phyloP scores from a whole-genome alignment of 2,113 vertebrate genomes.

The Notothenia rossii region DNA sequence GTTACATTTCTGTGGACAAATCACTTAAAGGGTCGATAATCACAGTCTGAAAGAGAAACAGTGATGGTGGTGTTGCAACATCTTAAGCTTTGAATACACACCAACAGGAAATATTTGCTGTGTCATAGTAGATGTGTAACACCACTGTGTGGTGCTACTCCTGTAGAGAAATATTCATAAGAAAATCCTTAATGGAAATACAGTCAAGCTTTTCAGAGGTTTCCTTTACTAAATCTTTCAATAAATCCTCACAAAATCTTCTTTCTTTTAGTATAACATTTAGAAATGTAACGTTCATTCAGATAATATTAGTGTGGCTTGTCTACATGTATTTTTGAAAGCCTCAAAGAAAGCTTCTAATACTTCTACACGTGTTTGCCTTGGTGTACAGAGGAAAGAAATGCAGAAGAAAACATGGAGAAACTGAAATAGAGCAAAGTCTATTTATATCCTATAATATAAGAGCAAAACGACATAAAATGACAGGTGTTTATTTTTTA shows the following conservation, averaged over 20 bases:
- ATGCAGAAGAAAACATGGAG: not conserved
- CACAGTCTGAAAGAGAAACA: not conserved
- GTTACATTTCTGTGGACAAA: not conserved
- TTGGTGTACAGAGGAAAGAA: not conserved
- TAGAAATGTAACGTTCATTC: not conserved
- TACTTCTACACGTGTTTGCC: not conserved
- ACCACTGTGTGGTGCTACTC: conserved; percentile 42
- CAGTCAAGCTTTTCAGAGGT: not conserved
- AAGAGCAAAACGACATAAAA: too few relatives aligned
- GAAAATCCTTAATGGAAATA: not conserved
- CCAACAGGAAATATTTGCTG: conserved; percentile 24
- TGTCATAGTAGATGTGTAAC: conserved; percentile 13
- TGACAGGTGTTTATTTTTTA: too few relatives aligned
- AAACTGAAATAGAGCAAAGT: not conserved
- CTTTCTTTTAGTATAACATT: not conserved
- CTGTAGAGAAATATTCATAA: not conserved
- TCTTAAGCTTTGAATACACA: not conserved
- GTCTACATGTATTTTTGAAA: not conserved
- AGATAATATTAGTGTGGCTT: not conserved
- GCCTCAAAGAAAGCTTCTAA: not conserved
- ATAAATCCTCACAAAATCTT: not conserved
- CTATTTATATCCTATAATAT: not conserved
- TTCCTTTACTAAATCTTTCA: not conserved
- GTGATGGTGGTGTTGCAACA: conserved; percentile 11
- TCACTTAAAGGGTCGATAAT: not conserved